These are phyloP conservation scores for Rafetus swinhoei DNA, from an alignment of 2,113 vertebrate genomes.

Conservation along the genomic window DNA sequence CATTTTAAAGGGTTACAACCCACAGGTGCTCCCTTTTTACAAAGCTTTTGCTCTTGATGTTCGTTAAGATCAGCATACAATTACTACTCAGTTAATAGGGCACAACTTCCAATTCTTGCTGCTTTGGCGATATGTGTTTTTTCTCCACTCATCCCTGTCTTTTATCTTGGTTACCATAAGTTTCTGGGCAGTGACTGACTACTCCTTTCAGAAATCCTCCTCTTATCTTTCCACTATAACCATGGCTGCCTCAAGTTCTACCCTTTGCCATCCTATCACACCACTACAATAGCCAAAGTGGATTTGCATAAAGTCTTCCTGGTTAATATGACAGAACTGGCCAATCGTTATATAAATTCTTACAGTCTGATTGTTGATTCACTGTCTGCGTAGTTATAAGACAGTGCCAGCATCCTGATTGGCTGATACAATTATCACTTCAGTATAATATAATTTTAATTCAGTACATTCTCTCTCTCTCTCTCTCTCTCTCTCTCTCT, in stretches of 20 bases:
- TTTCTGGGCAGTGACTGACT: neutral
- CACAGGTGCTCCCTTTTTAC: neutral
- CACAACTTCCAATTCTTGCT: neutral
- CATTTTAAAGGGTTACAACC: neutral
- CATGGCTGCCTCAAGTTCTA: neutral
- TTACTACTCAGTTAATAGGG: neutral
- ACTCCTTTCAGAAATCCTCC: neutral
- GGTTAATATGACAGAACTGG: neutral
- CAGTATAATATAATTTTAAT: slow-evolving; percentile 6
- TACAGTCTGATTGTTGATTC: neutral
- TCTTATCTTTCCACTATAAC: neutral
- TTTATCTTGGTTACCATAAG: too few relatives aligned
- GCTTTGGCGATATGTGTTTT: neutral
- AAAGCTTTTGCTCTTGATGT: neutral
- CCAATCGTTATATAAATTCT: neutral
- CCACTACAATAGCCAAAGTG: neutral
- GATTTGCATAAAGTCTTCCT: neutral
- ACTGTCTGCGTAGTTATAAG: slow-evolving; percentile 31
- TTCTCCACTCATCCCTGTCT: too few relatives aligned
- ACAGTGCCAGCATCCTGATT: slow-evolving; percentile 11
- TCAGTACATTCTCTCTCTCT: neutral
- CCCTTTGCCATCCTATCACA: neutral
- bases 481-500: too few relatives aligned
- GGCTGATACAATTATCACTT: slow-evolving; percentile 37
- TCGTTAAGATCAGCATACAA: fast-evolving